These are phyloP conservation scores for Oxystoma pomonae DNA, from an alignment of 2,888 invertebrate species.

Conservation along the genomic window DNA sequence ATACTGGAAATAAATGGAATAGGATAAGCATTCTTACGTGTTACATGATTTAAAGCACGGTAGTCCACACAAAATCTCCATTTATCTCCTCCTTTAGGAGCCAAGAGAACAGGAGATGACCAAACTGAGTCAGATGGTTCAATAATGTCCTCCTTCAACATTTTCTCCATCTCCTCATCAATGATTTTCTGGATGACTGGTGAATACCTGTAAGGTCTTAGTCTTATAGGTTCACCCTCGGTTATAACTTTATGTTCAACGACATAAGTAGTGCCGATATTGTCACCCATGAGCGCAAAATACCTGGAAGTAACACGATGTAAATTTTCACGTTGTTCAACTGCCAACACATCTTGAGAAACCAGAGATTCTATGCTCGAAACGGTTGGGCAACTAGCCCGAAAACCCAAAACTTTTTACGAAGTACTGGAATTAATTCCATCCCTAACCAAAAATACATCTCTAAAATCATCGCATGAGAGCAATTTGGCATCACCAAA, in stretches of 20 bases:
- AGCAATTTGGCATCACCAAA: too few relatives aligned
- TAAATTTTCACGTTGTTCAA: too few relatives aligned
- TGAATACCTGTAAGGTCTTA: neutral
- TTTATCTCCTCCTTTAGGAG: neutral
- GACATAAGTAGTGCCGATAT: neutral
- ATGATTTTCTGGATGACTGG: neutral
- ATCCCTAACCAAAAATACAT: too few relatives aligned
- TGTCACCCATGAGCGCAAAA: neutral
- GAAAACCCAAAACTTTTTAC: too few relatives aligned
- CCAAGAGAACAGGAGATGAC: neutral
- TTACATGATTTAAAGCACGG: neutral
- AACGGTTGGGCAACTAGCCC: too few relatives aligned
- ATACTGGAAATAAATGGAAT: neutral
- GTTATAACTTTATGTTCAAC: neutral
- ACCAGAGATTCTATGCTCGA: too few relatives aligned
- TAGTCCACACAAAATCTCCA: neutral
- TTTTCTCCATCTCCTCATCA: neutral
- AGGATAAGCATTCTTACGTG: neutral
- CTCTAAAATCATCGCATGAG: too few relatives aligned
- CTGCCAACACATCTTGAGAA: too few relatives aligned
- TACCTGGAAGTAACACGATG: too few relatives aligned
- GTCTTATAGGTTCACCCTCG: neutral
- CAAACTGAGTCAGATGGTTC: neutral
- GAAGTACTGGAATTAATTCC: too few relatives aligned
- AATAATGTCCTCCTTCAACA: neutral